These are phyloP conservation scores for Ciconia maguari DNA, from an alignment of 2,113 vertebrate species.

Conservation along the genomic window DNA sequence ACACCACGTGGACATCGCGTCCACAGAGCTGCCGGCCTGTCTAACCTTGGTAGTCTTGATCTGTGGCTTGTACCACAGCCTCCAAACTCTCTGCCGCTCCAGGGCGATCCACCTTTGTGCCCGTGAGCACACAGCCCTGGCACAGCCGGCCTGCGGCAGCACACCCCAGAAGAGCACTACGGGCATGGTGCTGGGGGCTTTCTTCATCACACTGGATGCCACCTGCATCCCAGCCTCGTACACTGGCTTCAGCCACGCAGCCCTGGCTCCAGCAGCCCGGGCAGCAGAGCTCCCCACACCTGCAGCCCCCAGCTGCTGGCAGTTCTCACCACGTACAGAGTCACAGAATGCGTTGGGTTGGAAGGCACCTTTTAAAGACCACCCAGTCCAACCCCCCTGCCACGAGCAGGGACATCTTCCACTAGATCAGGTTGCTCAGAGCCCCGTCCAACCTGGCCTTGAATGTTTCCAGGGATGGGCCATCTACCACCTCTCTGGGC, in stretches of 20 bases:
- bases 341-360: background rate
- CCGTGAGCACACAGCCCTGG: conserved; percentile 68
- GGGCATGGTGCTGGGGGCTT: conserved; percentile 1
- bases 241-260: conserved; percentile 65
- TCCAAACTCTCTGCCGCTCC: conserved; percentile 41
- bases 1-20: conserved; percentile 52
- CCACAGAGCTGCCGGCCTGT: background rate
- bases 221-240: conserved; percentile 63
- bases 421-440: rapidly evolving
- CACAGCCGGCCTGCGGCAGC: conserved; percentile 60
- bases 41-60: background rate
- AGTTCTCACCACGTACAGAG: conserved; percentile 69
- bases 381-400: background rate
- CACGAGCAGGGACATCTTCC: background rate
- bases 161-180: conserved; percentile 22
- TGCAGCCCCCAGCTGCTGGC: conserved; percentile 79
- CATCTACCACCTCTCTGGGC: background rate
- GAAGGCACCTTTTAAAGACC: background rate
- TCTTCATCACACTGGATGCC: conserved; percentile 30
- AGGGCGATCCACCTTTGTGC: conserved; percentile 55
- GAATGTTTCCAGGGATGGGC: background rate
- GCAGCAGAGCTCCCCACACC: conserved; percentile 78
- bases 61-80: background rate
- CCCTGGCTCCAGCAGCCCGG: conserved; percentile 54
- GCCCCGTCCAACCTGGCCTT: rapidly evolving